Evolutionary conservation across 2,797 vertebrate genomes (phyloP), one percentile per base, ranked within the genome.

Genomic region (Megalops cyprinoides): DNA sequence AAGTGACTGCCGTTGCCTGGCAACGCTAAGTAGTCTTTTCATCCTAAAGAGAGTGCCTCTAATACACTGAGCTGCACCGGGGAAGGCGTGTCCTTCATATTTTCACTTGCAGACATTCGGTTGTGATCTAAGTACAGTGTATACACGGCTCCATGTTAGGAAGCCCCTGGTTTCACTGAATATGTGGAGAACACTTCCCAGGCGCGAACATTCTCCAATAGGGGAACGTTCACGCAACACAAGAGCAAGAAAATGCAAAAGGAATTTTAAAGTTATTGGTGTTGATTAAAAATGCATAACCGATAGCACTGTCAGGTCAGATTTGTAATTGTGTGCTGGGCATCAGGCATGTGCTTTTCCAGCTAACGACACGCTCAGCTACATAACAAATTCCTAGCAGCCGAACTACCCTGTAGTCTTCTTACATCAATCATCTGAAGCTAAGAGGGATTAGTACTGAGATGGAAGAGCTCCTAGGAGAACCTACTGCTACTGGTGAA

Each of bases 11-110:
- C 3, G 65, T 69, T 69, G 65, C 65, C 65, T 42, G 20, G 65
- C 34, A 69, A 69, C 65, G n/a, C 65, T 39, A 69, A 69, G 65
- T 20, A 42, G 28, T 65, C 60, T 14, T 60, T 65, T 65, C 31
- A 67, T 42, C 42, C 65, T 23, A 8, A 39, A 69, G 65, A 69
- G 37, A 69, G 65, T 69, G 34, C 5, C 65, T 20, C 37, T 42
- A 69, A 42, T 42, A 18, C 15, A 69, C 65, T 67, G 34, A 15
- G 62, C 31, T 20, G 39, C 25, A 12, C 62, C 20, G 5, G 39
- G 62, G 62, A 67, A 37, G 62, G 14, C 7, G 20, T 39, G 31
- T 31, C 15, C 34, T 15, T 28, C 14, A 39, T 67, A 39, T 39
- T n/a, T n/a, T n/a, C n/a, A 8, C 2, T 14, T 20, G 53, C 20